phyloP scores from a whole-genome alignment of 2,797 vertebrate genomes.

The Mycteria americana region DNA sequence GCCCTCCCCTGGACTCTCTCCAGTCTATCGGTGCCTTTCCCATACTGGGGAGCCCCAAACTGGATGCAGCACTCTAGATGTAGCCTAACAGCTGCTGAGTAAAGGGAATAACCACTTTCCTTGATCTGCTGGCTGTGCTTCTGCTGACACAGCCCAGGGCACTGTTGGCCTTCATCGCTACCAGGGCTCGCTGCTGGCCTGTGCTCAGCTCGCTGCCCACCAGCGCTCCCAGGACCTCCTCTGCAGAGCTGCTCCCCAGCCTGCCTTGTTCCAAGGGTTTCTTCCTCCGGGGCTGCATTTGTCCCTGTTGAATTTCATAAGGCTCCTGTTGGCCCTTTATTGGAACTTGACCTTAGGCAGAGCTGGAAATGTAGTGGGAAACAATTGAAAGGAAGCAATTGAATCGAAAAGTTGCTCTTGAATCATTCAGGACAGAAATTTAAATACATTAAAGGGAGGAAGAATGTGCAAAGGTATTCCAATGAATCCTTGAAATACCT shows the following conservation, averaged over 20 bases:
- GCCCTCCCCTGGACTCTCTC: background rate
- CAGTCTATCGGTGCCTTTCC: background rate
- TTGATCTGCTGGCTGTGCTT: background rate
- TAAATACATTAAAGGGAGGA: conserved; percentile 5
- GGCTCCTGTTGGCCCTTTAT: background rate
- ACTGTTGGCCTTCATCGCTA: background rate
- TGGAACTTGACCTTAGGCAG: conserved; percentile 28
- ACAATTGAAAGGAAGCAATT: conserved; percentile 9
- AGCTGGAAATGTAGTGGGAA: background rate
- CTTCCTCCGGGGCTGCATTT: background rate
- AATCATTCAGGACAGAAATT: conserved; percentile 44
- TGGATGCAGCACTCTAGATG: fast-evolving
- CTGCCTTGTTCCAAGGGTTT: background rate
- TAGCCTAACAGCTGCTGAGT: background rate
- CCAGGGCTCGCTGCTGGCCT: background rate
- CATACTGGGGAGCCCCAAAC: fast-evolving
- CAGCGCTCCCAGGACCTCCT: background rate
- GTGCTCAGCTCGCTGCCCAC: background rate
- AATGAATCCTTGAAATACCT: conserved; percentile 2
- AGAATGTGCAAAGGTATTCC: background rate
- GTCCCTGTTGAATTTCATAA: conserved; percentile 25
- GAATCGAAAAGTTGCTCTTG: conserved; percentile 32
- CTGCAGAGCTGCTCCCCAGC: background rate
- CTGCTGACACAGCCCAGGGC: background rate
- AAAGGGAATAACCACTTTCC: background rate